Base-by-base conservation (phyloP, 2,797 vertebrate species). In the Schizothorax lantsangensis region DNA sequence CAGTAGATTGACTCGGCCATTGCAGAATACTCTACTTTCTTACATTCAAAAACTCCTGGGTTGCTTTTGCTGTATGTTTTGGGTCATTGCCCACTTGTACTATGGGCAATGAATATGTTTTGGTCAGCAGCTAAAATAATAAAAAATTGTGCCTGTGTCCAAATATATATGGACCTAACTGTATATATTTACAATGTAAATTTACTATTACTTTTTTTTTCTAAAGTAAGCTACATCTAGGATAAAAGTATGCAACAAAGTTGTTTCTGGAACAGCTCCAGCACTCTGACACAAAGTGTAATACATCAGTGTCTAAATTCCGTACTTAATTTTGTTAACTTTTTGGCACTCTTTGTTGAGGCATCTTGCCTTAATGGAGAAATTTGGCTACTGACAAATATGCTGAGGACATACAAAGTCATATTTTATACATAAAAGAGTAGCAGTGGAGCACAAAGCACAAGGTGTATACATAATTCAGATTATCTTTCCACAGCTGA, bases 381-480 rank as follows among this genome's bases (percentile, higher is more conserved):
- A 33, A 17, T 15, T n/a, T 52, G 1, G 11, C 62, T 36, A 5
- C 10, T 45, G 26, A 23, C 43, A 38, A 49, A 68, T 49, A 23
- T 8, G 64, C 1, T 81, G 45, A 33, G 23, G 9, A 19, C 11
- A 30, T 30, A 54, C 64, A 66, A 8, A 45, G 17, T 64, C 19
- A 36, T 75, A 36, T 30, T 73, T 30, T 73, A 73, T 30, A 59
- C 59, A 43, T 33, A 72, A 26, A 81, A 72, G 36, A 33, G n/a
- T 45, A 57, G 49, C 36, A 30, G 7, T 40, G 12, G 17, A 57
- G 26, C 6, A 12, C 49, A n/a, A 33, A 78, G 12, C 52, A 15
- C 17, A 6, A 52, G 74, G 49, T 54, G 59, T 78, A 33, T 52
- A 66, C 21, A 23, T 68, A 23, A 43, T 43, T 84, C 23, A 30